These are phyloP conservation scores for Sebastes fasciatus DNA, from an alignment of 2,113 vertebrate species.

Conservation along the genomic window DNA sequence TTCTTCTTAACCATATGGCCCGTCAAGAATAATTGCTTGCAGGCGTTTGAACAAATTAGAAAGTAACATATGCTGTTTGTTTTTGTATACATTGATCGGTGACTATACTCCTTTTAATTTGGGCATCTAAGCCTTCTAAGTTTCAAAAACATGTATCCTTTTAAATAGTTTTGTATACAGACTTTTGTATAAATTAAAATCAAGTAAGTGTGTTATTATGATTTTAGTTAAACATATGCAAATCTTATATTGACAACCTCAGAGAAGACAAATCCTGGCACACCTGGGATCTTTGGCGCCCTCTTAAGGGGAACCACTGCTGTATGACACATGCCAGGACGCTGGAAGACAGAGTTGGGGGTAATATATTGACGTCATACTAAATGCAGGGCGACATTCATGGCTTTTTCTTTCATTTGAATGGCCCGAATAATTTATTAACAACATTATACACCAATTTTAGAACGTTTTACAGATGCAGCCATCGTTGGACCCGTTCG, in stretches of 20 bases:
- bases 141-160: no score
- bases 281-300: no score
- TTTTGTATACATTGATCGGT: background rate
- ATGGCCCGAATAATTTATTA: background rate
- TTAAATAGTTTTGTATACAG: no score
- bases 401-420: background rate
- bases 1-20: slow-evolving; percentile 7
- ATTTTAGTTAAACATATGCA: no score
- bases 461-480: background rate
- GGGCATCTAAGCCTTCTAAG: background rate
- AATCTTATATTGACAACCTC: no score
- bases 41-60: background rate
- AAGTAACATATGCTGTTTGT: background rate
- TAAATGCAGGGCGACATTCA: background rate
- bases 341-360: background rate
- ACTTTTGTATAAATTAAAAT: no score
- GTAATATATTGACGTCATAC: background rate
- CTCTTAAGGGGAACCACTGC: no score
- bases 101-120: background rate
- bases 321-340: background rate
- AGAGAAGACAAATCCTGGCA: no score
- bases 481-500: background rate
- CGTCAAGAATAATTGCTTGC: background rate
- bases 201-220: no score
- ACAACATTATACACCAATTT: background rate